These are phyloP conservation scores for Synodontis membranacea DNA, from an alignment of 2,113 vertebrate species.

Conservation along the genomic window DNA sequence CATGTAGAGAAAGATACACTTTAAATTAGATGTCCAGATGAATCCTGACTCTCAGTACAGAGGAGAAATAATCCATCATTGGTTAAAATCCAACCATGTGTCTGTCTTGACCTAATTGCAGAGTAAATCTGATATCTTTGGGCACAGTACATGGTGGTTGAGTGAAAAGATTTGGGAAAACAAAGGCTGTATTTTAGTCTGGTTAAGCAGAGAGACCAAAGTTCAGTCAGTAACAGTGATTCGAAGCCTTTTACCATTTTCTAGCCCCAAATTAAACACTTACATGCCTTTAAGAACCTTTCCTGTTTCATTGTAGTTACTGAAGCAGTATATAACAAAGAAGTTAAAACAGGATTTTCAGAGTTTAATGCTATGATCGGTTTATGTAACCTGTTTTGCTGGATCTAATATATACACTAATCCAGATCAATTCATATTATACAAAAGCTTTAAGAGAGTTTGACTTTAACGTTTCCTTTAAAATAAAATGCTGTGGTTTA, in stretches of 20 bases:
- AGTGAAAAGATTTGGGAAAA: constrained; percentile 48
- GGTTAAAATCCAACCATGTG: not conserved
- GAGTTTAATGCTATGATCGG: not conserved
- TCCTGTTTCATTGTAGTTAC: not conserved
- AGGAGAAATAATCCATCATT: not conserved
- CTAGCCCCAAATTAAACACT: not conserved
- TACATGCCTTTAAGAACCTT: not conserved
- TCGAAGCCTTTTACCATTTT: constrained; percentile 15
- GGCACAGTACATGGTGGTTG: constrained; percentile 13
- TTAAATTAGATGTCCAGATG: not conserved
- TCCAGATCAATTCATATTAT: not conserved
- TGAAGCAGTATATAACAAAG: not conserved
- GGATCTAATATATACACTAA: constrained; percentile 6
- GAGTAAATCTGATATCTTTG: constrained; percentile 8
- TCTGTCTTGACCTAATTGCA: constrained; percentile 13
- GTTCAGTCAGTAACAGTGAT: constrained; percentile 47
- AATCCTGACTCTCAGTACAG: not conserved
- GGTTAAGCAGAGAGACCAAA: constrained; percentile 54
- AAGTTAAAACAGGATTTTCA: not conserved
- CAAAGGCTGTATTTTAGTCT: constrained; percentile 57
- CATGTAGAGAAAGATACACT: not conserved
- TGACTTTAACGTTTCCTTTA: not conserved
- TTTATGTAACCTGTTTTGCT: not conserved
- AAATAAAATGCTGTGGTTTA: not conserved
- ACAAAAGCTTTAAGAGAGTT: not conserved